Base-by-base conservation (phyloP, 64 coral and sea anemone genomes). In the Stichodactyla mertensii region DNA sequence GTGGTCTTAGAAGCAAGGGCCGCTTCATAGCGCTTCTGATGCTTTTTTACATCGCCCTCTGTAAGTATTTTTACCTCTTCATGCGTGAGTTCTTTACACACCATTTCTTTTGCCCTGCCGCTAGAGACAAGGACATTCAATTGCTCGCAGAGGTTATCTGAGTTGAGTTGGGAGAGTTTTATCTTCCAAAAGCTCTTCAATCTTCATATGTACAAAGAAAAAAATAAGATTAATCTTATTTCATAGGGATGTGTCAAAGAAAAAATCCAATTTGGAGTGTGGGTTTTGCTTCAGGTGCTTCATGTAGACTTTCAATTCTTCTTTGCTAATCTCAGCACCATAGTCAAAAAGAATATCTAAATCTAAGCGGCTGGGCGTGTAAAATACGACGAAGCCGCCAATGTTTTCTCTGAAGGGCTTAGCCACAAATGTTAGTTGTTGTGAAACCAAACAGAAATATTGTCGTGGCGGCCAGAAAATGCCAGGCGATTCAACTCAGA, bases 331-430 rank as follows among this genome's bases (percentile, higher is more conserved):
- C 15, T 85, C 82, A 16, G 51, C 69, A 10, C 79, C 82, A 19
- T 60, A 45, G 36, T 77, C 70, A 18, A 58, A 53, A 79, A 90
- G 84, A 8, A 90, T 52, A 51, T 85, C 71, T 55, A 84, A 52
- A 6, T 71, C 80, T 51, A 64, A 51, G 14, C n/a, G n/a, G 12
- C 61, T 55, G 14, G 52, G 61, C 1, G 70, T 80, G n/a, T 80
- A 64, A 62, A 82, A 88, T 0, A 80, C 15, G 0, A 66, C 4
- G 5, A 88, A 26, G 1, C 16, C 27, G 4, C 20, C 87, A 6
- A 82, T 55, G 36, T 88, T 82, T 22, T 88, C 87, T 16, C 87
- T 54, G 26, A 88, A 78, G n/a, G 0, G 84, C 58, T 86, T 86
- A 18, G 62, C 64, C 20, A 86, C 69, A 9, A 10, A 71, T 7